Evolutionary conservation across 2,888 invertebrate genomes (phyloP).

Genomic region (Caenorhabditis japonica): DNA sequence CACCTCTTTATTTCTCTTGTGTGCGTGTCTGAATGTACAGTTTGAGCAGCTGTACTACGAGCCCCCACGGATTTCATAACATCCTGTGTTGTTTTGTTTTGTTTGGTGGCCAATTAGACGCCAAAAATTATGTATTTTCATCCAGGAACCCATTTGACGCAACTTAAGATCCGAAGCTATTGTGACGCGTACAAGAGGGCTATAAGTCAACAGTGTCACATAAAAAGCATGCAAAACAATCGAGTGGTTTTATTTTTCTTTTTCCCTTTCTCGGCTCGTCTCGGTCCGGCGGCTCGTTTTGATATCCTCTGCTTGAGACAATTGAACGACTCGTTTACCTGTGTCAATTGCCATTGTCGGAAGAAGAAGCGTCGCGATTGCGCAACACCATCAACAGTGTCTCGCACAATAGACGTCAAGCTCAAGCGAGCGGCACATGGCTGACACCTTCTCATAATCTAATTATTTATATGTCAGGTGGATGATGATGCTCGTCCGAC

Average conservation of each 20-base stretch:
- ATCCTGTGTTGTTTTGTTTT: conserved; percentile 16
- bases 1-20: conserved; percentile 10
- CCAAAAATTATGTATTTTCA: not conserved
- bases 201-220: conserved; percentile 43
- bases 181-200: conserved; percentile 10
- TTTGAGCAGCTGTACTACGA: conserved; percentile 35
- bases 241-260: conserved; percentile 14
- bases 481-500: not conserved
- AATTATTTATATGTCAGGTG: conserved; percentile 23
- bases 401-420: conserved; percentile 28
- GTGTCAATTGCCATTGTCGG: conserved; percentile 56
- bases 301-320: conserved; percentile 33
- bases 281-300: conserved; percentile 44
- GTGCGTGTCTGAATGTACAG: conserved; percentile 11
- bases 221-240: conserved; percentile 24
- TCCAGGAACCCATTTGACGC: conserved; percentile 18
- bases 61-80: conserved; percentile 24
- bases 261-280: too few relatives aligned
- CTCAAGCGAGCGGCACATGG: conserved; percentile 4
- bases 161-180: too few relatives aligned
- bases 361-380: conserved; percentile 26
- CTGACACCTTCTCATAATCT: conserved; percentile 38
- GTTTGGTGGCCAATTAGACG: too few relatives aligned
- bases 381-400: conserved; percentile 35
- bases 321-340: conserved; percentile 50